These are phyloP conservation scores for Lottia gigantea DNA, from an alignment of 2,888 invertebrate species.

Conservation along the genomic window DNA sequence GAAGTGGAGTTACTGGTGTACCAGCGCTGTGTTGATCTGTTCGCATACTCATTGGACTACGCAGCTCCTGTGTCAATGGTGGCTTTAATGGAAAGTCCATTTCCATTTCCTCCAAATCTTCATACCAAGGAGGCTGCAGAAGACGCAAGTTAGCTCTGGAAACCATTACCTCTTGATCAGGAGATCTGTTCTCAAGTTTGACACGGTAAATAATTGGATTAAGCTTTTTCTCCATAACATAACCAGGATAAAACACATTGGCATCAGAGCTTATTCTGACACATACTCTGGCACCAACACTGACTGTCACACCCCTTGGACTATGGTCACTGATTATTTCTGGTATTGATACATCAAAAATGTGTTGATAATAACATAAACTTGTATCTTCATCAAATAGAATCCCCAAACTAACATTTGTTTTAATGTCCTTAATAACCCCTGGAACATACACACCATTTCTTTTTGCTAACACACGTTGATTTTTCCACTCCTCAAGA, in stretches of 20 bases:
- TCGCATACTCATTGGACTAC: not conserved
- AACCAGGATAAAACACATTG: conserved; percentile 84
- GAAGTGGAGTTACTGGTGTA: conserved; percentile 24
- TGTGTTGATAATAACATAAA: conserved; percentile 75
- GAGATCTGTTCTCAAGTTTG: conserved; percentile 69
- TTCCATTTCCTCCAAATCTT: conserved; percentile 78
- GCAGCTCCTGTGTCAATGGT: conserved; percentile 13
- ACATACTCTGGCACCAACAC: conserved; percentile 84
- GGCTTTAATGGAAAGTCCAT: conserved; percentile 25
- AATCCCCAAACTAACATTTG: conserved; percentile 78
- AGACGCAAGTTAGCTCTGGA: conserved; percentile 91
- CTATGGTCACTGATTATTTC: conserved; percentile 94
- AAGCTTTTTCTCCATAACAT: conserved; percentile 78
- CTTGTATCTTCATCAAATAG: conserved; percentile 84
- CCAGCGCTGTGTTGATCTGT: conserved; percentile 25
- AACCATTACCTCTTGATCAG: conserved; percentile 73
- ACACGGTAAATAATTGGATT: conserved; percentile 79
- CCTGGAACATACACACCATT: conserved; percentile 84
- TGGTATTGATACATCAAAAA: conserved; percentile 82
- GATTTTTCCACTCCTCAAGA: conserved; percentile 92
- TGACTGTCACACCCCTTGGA: conserved; percentile 81
- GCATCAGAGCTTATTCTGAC: conserved; percentile 72
- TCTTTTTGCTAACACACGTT: conserved; percentile 89
- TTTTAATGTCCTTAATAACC: conserved; percentile 76
- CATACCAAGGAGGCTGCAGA: conserved; percentile 95